phyloP scores from a whole-genome alignment of 2,113 vertebrate genomes.

The Oryzias melastigma region DNA sequence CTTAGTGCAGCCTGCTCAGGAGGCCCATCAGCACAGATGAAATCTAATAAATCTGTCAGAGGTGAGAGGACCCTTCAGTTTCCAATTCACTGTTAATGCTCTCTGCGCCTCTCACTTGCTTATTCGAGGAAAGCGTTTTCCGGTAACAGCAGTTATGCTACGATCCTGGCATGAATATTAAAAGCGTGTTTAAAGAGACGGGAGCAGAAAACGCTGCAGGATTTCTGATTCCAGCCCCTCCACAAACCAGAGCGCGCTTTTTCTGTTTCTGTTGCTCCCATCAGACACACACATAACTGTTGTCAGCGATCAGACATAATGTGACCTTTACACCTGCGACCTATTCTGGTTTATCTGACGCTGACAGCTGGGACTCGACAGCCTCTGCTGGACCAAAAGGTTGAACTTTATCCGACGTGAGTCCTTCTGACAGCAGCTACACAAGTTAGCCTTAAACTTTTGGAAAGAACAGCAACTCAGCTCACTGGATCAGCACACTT shows the following conservation, averaged over 20 bases:
- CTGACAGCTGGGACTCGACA: conserved; percentile 42
- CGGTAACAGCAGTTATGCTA: conserved; percentile 46
- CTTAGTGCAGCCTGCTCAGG: conserved; percentile 17
- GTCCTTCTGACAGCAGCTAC: conserved; percentile 52
- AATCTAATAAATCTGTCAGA: conserved; percentile 56
- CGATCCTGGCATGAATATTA: conserved; percentile 47
- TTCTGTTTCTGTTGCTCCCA: conserved; percentile 6
- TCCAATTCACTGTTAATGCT: conserved; percentile 47
- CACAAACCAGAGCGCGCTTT: too few species aligned
- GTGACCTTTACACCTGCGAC: conserved; percentile 53
- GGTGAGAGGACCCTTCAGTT: conserved; percentile 45
- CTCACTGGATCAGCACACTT: too few species aligned
- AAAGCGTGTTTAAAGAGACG: conserved; percentile 58
- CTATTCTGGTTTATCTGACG: conserved; percentile 40
- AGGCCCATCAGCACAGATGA: conserved; percentile 33
- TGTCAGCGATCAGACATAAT: conserved; percentile 40
- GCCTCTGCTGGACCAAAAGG: conserved; percentile 43
- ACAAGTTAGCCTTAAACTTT: conserved; percentile 42
- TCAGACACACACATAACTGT: conserved; percentile 6
- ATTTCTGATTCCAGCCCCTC: conserved; percentile 25
- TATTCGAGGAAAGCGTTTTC: conserved; percentile 49
- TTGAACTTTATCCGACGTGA: conserved; percentile 60
- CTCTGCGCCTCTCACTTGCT: conserved; percentile 42
- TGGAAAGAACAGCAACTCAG: background rate
- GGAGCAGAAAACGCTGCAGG: conserved; percentile 26